Evolutionary conservation across 2,797 vertebrate species (phyloP).

Genomic region (Cyprinella venusta): DNA sequence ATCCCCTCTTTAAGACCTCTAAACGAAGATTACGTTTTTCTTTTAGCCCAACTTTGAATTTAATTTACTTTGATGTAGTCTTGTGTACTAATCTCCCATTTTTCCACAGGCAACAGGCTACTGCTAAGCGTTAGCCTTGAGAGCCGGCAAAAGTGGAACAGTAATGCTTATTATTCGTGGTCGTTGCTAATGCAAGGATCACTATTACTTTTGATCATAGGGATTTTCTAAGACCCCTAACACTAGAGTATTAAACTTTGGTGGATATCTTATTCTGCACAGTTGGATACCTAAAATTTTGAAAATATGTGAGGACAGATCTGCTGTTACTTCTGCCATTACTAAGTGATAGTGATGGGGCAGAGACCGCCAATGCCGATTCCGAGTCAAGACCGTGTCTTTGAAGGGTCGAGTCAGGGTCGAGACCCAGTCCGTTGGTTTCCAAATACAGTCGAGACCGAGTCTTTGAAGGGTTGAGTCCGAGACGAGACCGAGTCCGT

Average conservation of each 20-base stretch:
- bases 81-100: conserved; percentile 26
- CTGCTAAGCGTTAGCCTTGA: neutral
- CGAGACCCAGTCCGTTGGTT: too few relatives aligned
- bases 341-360: neutral
- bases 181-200: neutral
- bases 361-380: too few relatives aligned
- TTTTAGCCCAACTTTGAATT: conserved; percentile 20
- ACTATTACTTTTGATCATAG: conserved; percentile 11
- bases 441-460: too few relatives aligned
- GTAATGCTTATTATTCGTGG: neutral
- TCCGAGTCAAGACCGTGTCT: too few relatives aligned
- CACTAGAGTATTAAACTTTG: neutral
- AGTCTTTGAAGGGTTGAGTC: too few relatives aligned
- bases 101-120: conserved; percentile 31
- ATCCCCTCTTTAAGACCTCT: conserved; percentile 22
- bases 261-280: neutral
- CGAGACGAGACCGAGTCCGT: too few relatives aligned
- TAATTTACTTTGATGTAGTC: conserved; percentile 16
- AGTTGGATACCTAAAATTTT: neutral
- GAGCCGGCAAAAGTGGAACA: conserved; percentile 1
- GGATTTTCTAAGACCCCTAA: conserved; percentile 3
- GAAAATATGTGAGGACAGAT: neutral
- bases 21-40: neutral
- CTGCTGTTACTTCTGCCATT: neutral
- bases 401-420: too few relatives aligned